Percentiles rank a stretch among this genome's conserved stretches.
These are phyloP conservation scores for zebrafish (Danio rerio) DNA, from an alignment of 2,113 vertebrate genomes.

Conservation along the genomic window DNA sequence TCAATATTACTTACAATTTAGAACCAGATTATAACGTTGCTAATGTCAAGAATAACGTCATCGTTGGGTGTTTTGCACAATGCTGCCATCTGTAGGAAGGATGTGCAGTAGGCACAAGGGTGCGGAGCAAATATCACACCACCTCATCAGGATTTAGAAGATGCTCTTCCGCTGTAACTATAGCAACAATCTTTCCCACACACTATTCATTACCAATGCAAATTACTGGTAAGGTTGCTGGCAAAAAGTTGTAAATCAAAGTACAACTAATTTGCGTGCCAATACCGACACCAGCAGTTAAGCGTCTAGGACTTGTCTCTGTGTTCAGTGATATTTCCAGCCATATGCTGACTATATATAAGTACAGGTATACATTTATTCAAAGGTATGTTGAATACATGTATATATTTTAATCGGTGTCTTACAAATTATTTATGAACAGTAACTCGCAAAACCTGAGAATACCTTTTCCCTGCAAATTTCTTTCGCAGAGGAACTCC, in stretches of 20 bases:
- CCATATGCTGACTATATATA: conserved; percentile 50
- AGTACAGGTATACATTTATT: conserved; percentile 42
- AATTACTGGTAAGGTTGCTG: conserved; percentile 28
- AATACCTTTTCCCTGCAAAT: background rate
- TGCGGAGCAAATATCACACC: conserved; percentile 19
- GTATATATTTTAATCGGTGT: conserved; percentile 50
- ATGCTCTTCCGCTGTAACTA: conserved; percentile 31
- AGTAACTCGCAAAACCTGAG: background rate
- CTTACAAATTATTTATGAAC: conserved; percentile 36
- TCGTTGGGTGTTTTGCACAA: conserved; percentile 8
- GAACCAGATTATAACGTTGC: background rate
- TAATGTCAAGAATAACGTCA: background rate
- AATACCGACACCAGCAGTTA: conserved; percentile 37
- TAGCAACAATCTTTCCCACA: conserved; percentile 30
- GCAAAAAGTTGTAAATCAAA: conserved; percentile 20
- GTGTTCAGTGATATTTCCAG: conserved; percentile 46
- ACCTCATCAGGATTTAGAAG: conserved; percentile 26
- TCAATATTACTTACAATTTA: background rate
- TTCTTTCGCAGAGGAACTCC: conserved; percentile 7
- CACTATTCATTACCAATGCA: conserved; percentile 42
- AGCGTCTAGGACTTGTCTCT: conserved; percentile 35
- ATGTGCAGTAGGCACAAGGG: conserved; percentile 5
- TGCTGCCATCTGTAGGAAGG: conserved; percentile 43
- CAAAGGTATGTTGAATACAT: conserved; percentile 51
- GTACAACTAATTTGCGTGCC: conserved; percentile 9